phyloP scores from a whole-genome alignment of 2,797 vertebrate species.

The Cryptoprocta ferox region DNA sequence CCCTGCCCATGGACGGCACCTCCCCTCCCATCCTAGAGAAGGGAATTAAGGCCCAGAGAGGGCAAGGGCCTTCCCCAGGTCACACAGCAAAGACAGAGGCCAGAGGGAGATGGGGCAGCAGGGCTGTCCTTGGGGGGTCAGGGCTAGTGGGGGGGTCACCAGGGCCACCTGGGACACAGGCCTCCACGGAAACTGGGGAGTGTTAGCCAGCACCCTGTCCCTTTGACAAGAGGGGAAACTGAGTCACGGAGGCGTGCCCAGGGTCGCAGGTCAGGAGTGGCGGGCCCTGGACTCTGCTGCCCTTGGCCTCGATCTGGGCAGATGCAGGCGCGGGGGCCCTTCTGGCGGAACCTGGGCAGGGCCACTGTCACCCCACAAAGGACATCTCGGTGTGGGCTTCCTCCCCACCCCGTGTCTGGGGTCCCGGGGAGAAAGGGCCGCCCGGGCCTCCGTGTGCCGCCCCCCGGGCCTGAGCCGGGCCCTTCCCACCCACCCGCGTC shows the following conservation, averaged over 20 bases:
- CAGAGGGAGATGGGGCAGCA: background rate
- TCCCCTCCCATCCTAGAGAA: background rate
- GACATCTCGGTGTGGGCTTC: background rate
- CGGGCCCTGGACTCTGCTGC: background rate
- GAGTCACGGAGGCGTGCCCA: background rate
- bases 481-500: accelerated
- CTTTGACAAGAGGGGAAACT: background rate
- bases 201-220: no score
- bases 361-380: accelerated
- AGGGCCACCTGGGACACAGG: background rate
- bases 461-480: background rate
- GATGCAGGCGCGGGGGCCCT: no score
- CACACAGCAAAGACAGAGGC: background rate
- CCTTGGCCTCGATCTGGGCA: background rate
- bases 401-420: background rate
- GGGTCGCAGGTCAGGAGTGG: background rate
- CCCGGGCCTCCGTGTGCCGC: background rate
- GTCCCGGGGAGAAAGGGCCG: background rate
- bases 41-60: background rate
- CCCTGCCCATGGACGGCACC: background rate
- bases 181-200: background rate
- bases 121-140: background rate
- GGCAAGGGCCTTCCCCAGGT: background rate
- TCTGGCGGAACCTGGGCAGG: no score
- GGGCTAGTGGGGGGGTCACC: background rate